Conservation (phyloP, 1,140 invertebrate genomes). For the Mercenaria mercenaria region DNA sequence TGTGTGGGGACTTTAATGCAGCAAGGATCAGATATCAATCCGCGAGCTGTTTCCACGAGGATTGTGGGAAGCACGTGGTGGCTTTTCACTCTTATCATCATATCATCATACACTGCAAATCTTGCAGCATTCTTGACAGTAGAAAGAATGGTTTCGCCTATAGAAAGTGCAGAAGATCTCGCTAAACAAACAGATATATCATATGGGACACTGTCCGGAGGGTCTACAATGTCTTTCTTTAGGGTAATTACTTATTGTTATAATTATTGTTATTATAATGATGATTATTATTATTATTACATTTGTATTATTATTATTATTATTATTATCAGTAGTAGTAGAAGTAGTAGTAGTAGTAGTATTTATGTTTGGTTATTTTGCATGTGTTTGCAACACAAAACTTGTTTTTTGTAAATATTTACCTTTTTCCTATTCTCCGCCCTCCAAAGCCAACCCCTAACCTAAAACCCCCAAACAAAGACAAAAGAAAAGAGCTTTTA, state of each 20-base stretch:
- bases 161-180: slow-evolving; percentile 97
- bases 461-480: too few relatives aligned
- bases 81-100: slow-evolving; percentile 99
- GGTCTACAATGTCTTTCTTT: slow-evolving; percentile 99
- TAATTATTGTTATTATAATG: background rate
- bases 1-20: slow-evolving; percentile 86
- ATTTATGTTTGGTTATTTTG: too few relatives aligned
- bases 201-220: slow-evolving; percentile 96
- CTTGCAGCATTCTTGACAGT: slow-evolving; percentile 99
- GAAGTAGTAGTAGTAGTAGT: too few relatives aligned
- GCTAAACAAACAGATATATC: slow-evolving; percentile 97
- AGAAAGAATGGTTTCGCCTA: slow-evolving; percentile 98
- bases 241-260: slow-evolving; percentile 91
- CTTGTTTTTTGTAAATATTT: too few relatives aligned
- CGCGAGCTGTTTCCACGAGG: slow-evolving; percentile 83
- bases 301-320: too few relatives aligned
- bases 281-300: too few relatives aligned
- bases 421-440: too few relatives aligned
- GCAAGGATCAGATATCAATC: slow-evolving; percentile 85
- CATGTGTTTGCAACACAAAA: too few relatives aligned
- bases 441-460: too few relatives aligned
- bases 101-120: slow-evolving; percentile 99
- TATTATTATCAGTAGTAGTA: too few relatives aligned
- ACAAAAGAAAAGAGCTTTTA: too few relatives aligned
- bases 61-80: slow-evolving; percentile 93